Evolutionary conservation across 2,113 vertebrate species (phyloP), one percentile per base, ranked within the genome.

Genomic region (Chrysemys picta): DNA sequence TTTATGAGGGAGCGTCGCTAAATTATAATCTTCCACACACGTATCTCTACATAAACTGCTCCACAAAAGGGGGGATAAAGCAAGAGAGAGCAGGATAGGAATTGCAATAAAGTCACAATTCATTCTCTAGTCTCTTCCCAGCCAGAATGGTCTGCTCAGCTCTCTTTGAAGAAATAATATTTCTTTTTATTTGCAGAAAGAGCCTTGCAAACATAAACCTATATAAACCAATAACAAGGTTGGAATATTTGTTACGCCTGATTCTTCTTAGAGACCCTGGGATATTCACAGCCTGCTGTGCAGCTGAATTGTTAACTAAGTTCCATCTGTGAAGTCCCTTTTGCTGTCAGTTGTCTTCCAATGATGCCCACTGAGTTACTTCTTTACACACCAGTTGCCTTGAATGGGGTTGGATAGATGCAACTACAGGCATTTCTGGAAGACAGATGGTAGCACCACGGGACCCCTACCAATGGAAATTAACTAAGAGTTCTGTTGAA

Each of bases 331-430:
- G 1, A 79, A 31, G 22, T 85, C 2, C 5, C 14, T 49, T 90
- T 82, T 93, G 45, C 65, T 81, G 19, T 19, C 0, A 0, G 6
- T 83, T 31, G 1, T 87, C 16, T 94, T 92, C 86, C 38, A 12
- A 1, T 94, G 59, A 85, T 62, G 10, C 62, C 91, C 92, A 19
- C 19, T 94, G 87, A 50, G 81, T 95, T 97, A 89, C 42, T 65
- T 83, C 76, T 87, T 11, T 52, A 21, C 31, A 93, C 49, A 42
- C 89, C 35, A 82, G 1, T 69, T 91, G 22, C 84, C 47, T 93
- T 94, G 84, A 79, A 95, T 89, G 85, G 24, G 3, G 25, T 3
- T 72, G 83, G 76, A 81, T 57, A 90, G 88, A 85, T 87, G 45
- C 47, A 93, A 91, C 16, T 84, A 47, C 42, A 93, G 84, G 47